A percentile compares a stretch with the other conserved stretches of the same genome.
Evolutionary conservation across 2,888 invertebrate species (phyloP).

Genomic region (Cynaeus angustus): DNA sequence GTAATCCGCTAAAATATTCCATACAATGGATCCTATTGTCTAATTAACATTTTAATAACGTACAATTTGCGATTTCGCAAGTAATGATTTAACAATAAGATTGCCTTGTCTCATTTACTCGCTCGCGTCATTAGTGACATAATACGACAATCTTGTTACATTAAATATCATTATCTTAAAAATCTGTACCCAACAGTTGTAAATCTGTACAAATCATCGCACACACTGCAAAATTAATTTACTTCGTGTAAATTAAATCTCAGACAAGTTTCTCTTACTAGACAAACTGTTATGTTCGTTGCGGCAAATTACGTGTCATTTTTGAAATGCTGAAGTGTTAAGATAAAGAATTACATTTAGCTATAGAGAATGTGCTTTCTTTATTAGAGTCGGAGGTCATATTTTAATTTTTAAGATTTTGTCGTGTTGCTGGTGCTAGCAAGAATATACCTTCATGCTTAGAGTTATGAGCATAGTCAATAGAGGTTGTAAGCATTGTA

Average conservation of each 20-base stretch:
- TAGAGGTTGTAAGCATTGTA: no score
- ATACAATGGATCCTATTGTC: neutral
- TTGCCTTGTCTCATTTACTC: constrained; percentile 6
- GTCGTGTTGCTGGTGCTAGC: no score
- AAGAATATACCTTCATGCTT: no score
- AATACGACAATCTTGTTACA: constrained; percentile 14
- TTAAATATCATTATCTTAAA: constrained; percentile 4
- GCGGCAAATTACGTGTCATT: neutral
- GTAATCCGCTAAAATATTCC: neutral
- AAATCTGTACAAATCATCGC: neutral
- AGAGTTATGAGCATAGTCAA: no score
- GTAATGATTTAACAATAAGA: constrained; percentile 4
- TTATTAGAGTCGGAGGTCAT: neutral
- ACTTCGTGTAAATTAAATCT: neutral
- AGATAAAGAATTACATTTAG: neutral
- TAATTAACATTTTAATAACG: constrained; percentile 15
- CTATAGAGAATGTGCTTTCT: neutral
- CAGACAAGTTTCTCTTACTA: neutral
- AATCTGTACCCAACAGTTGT: neutral
- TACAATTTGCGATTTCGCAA: constrained; percentile 17
- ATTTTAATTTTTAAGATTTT: no score
- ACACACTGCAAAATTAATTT: neutral
- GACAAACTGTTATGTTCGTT: neutral
- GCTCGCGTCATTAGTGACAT: constrained; percentile 8
- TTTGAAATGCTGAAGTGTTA: neutral